These are phyloP conservation scores for Haliclystus octoradiatus DNA, from an alignment of 30 jellyfish, hydroid and myxozoan species.

Conservation along the genomic window DNA sequence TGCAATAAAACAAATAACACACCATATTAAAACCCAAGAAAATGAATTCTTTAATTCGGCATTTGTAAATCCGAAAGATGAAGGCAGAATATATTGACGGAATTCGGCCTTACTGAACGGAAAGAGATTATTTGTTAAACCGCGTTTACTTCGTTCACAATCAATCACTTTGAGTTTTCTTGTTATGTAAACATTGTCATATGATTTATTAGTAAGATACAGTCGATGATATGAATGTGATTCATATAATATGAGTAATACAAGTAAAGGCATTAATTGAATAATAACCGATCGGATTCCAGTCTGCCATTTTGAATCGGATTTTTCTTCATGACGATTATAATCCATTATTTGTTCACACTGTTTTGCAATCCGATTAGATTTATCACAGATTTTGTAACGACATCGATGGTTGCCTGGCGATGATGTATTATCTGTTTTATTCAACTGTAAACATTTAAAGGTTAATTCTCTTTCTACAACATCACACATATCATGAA, in stretches of 20 bases:
- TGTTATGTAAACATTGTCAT: slow-evolving; percentile 83
- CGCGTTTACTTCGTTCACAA: slow-evolving; percentile 76
- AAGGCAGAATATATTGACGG: slow-evolving; percentile 70
- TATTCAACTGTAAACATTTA: background rate
- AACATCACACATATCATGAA: background rate
- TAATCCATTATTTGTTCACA: background rate
- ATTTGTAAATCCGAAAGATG: slow-evolving; percentile 44
- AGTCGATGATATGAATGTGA: slow-evolving; percentile 64
- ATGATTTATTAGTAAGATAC: slow-evolving; percentile 53
- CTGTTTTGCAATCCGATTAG: background rate
- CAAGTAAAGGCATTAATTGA: slow-evolving; percentile 55
- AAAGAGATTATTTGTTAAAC: slow-evolving; percentile 41
- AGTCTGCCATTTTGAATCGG: background rate
- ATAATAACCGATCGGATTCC: slow-evolving; percentile 4
- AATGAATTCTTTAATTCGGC: slow-evolving; percentile 29
- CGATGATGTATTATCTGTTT: background rate
- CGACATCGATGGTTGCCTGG: background rate
- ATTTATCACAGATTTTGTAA: background rate
- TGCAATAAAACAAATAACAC: slow-evolving; percentile 23
- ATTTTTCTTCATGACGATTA: background rate
- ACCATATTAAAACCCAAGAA: slow-evolving; percentile 55
- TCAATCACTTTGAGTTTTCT: slow-evolving; percentile 60
- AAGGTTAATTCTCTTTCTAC: background rate
- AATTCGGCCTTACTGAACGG: slow-evolving; percentile 85
- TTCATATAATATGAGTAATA: slow-evolving; percentile 46